Evolutionary conservation across 2,888 invertebrate genomes (phyloP).

Genomic region (Monoplex corrugatus): DNA sequence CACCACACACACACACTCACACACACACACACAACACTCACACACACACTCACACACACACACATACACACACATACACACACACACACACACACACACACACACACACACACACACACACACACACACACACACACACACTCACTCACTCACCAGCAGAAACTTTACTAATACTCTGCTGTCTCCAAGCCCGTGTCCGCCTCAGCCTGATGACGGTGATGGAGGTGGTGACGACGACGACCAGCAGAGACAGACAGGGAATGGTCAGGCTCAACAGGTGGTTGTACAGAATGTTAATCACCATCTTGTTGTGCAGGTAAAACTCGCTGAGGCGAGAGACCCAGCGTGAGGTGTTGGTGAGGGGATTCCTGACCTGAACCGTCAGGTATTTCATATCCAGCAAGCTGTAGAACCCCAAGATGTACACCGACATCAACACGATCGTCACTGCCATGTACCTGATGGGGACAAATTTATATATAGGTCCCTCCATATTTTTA

Average conservation of each 20-base stretch:
- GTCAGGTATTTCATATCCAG: conserved; percentile 24
- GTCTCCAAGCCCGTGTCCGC: not conserved
- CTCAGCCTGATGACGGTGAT: conserved; percentile 18
- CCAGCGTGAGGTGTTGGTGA: not conserved
- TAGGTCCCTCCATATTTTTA: too few relatives aligned
- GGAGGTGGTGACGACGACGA: conserved; percentile 36
- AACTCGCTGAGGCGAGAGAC: not conserved
- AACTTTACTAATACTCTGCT: too few relatives aligned
- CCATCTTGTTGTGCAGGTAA: conserved; percentile 6
- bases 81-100: too few relatives aligned
- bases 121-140: too few relatives aligned
- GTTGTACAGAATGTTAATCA: conserved; percentile 31
- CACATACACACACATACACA: too few relatives aligned
- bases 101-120: too few relatives aligned
- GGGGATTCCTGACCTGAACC: not conserved
- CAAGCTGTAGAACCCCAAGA: conserved; percentile 34
- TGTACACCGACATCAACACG: not conserved
- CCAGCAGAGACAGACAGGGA: not conserved
- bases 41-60: too few relatives aligned
- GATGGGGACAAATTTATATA: too few relatives aligned
- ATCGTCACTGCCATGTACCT: conserved; percentile 13
- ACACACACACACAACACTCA: too few relatives aligned
- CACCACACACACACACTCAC: too few relatives aligned
- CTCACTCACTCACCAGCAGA: too few relatives aligned
- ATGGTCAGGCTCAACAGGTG: conserved; percentile 12